phyloP scores from a whole-genome alignment of 2,113 vertebrate species.

The Lipophrys pholis region DNA sequence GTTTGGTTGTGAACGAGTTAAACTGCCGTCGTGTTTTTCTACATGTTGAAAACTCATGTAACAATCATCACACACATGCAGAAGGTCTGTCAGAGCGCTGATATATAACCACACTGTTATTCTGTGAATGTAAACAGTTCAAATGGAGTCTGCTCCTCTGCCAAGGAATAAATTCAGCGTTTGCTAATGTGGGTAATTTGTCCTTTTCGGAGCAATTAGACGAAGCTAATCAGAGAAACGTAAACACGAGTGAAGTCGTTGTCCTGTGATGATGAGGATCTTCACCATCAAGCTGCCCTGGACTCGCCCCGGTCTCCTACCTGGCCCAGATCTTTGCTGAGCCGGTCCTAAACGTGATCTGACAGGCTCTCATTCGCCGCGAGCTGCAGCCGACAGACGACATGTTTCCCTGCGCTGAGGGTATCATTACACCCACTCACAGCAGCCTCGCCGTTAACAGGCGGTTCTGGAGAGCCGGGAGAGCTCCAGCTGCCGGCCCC shows the following conservation, averaged over 20 bases:
- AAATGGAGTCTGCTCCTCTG: neutral
- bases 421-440: constrained; percentile 45
- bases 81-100: neutral
- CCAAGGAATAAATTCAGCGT: neutral
- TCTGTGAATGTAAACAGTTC: too few species aligned
- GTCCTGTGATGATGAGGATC: neutral
- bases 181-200: neutral
- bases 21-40: neutral
- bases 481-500: constrained; percentile 8
- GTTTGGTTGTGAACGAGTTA: neutral
- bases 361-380: constrained; percentile 6
- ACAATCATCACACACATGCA: too few species aligned
- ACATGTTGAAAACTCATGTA: too few species aligned
- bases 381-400: constrained; percentile 21
- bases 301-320: neutral
- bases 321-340: constrained; percentile 5
- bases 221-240: neutral
- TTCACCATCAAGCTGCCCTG: neutral
- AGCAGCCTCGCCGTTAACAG: constrained; percentile 1
- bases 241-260: neutral
- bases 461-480: neutral
- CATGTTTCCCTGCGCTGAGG: constrained; percentile 40
- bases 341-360: constrained; percentile 36
- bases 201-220: neutral
- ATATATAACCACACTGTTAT: neutral